Evolutionary conservation across 2,888 invertebrate genomes (phyloP), one percentile per base, ranked within the genome.

Genomic region (Iphiclides podalirius): DNA sequence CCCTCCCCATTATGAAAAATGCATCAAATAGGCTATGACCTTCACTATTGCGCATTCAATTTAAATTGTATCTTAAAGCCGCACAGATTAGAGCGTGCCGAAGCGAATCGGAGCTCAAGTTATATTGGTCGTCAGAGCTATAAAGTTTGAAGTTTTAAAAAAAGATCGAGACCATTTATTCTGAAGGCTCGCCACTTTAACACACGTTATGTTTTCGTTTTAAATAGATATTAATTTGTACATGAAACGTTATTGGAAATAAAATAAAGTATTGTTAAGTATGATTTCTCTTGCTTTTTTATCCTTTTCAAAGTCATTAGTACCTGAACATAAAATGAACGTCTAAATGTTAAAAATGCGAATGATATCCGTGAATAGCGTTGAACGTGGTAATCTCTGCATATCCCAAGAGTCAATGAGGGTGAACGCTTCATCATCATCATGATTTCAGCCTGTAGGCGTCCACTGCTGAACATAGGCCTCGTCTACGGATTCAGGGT

Each of bases 121-220:
- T 48, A 37, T 36, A 42, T 20, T 41, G 47, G 47, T 4, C 38
- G 7, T 4, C 34, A 26, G 15, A 11, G 28, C 36, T 28, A 36
- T 47, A 36, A 47, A 47, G 47, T 47, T 41, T 41, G 41, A 36
- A 36, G 36, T 28, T 41, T 47, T 40, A 47, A 47, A 47, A 47
- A 47, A 47, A 41, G 20, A 41, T 41, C 36, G 41, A 13, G 34
- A 17, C 36, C 41, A 41, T 47, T 47, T 47, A 38, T 47, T 40
- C 17, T 26, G 16, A 47, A 16, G 17, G 33, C 14, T 47, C 36
- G 16, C 34, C 36, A 41, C 36, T 36, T 41, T 17, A 36, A 41
- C 36, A 35, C 40, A 31, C 40, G 26, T 36, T 41, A 12, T 26
- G 15, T 34, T 23, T 11, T 23, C 13, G 12, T 12, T 35, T 15